Conservation (phyloP, 2,797 vertebrate species). For the Denticeps clupeoides region DNA sequence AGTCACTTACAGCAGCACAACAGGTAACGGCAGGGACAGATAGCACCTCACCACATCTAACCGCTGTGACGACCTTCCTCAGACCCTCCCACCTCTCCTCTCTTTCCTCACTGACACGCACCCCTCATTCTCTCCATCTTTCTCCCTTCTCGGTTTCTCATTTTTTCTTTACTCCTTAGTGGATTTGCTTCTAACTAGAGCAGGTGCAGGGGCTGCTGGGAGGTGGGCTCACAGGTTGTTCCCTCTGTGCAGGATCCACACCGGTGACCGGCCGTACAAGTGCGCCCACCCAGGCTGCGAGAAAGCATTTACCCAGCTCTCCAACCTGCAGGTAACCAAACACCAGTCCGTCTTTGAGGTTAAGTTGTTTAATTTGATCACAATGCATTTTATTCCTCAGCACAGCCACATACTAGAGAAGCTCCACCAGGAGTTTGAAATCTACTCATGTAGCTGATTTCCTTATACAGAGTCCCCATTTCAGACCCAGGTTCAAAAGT, state of each 20-base stretch:
- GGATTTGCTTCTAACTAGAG: no score
- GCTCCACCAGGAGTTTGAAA: no score
- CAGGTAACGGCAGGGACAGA: slow-evolving; percentile 54
- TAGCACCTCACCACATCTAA: slow-evolving; percentile 4
- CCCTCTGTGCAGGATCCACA: slow-evolving; percentile 75
- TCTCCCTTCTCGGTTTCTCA: not conserved
- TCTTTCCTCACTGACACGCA: not conserved
- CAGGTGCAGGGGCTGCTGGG: not conserved
- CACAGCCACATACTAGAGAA: no score
- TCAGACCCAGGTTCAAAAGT: no score
- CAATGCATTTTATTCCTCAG: no score
- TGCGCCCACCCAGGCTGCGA: slow-evolving; percentile 95
- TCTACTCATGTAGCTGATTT: no score
- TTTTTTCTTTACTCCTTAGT: not conserved
- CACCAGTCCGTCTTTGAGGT: no score
- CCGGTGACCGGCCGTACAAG: slow-evolving; percentile 92
- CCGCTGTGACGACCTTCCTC: not conserved
- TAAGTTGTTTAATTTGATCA: no score
- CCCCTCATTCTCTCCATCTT: not conserved
- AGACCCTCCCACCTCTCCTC: not conserved
- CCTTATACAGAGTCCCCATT: no score
- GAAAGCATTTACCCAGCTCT: slow-evolving; percentile 94
- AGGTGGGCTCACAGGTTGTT: not conserved
- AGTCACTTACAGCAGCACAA: slow-evolving; percentile 83
- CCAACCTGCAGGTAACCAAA: slow-evolving; percentile 81